A percentile compares a stretch with the other conserved stretches of the same genome.
Evolutionary conservation across 2,888 invertebrate species (phyloP).

Genomic region (Plusia festucae): DNA sequence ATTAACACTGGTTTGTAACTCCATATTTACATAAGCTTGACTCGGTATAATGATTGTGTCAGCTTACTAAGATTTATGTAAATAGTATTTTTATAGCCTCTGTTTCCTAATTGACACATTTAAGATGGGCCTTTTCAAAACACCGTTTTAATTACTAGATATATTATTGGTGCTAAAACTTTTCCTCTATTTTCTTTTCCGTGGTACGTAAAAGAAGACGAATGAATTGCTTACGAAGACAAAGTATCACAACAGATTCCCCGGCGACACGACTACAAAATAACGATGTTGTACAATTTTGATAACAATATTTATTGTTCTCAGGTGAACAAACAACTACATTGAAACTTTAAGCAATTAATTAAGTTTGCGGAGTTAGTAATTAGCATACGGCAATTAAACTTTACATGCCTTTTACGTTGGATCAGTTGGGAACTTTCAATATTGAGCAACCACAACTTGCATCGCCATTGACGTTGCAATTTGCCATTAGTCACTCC

Average conservation of each 20-base stretch:
- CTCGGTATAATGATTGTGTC: slow-evolving; percentile 28
- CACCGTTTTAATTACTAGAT: not conserved
- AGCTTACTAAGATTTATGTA: slow-evolving; percentile 10
- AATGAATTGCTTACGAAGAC: slow-evolving; percentile 4
- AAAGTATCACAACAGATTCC: slow-evolving; percentile 4
- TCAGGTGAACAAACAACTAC: not conserved
- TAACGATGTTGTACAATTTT: slow-evolving; percentile 4
- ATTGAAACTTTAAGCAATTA: not conserved
- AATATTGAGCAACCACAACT: not conserved
- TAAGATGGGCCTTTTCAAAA: not conserved
- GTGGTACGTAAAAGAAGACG: slow-evolving; percentile 4
- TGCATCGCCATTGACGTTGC: not conserved
- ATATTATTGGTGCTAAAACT: not conserved
- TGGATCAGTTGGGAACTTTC: not conserved
- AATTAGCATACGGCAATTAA: not conserved
- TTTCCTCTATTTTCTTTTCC: not conserved
- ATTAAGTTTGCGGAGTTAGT: not conserved
- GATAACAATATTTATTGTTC: slow-evolving; percentile 1
- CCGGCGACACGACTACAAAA: slow-evolving; percentile 1
- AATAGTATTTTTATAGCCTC: not conserved
- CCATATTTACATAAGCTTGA: slow-evolving; percentile 33
- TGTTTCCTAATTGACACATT: not conserved
- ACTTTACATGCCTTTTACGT: not conserved
- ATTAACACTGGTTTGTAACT: slow-evolving; percentile 2
- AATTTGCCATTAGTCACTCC: not conserved